phyloP scores from a whole-genome alignment of 1,140 invertebrate genomes.

The Mizuhopecten yessoensis region DNA sequence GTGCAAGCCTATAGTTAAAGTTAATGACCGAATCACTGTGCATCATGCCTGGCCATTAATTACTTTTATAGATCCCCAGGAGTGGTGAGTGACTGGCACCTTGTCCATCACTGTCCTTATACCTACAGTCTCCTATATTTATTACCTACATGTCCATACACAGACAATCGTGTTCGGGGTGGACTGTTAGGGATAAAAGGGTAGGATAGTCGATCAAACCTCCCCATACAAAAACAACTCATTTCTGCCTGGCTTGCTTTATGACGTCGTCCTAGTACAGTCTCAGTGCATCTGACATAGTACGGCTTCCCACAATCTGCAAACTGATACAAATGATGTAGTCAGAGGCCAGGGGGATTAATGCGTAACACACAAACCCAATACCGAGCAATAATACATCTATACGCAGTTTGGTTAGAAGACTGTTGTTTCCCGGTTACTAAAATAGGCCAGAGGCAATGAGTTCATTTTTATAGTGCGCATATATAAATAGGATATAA shows the following conservation, averaged over 20 bases:
- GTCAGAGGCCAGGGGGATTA: too few relatives aligned
- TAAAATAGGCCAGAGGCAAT: not conserved
- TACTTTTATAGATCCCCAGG: not conserved
- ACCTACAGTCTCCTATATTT: not conserved
- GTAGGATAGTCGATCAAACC: not conserved
- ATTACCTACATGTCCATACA: not conserved
- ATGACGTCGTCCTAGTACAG: not conserved
- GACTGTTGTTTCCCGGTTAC: not conserved
- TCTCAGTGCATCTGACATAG: slow-evolving; percentile 4
- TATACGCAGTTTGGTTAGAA: not conserved
- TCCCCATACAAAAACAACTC: not conserved
- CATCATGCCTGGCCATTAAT: slow-evolving; percentile 37
- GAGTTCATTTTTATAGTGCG: not conserved
- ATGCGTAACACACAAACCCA: slow-evolving; percentile 15
- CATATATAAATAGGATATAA: too few relatives aligned
- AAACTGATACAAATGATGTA: not conserved
- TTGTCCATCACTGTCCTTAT: not conserved
- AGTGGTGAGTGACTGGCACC: not conserved
- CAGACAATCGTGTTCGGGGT: not conserved
- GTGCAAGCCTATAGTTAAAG: not conserved
- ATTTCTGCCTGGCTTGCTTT: not conserved
- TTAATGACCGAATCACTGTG: slow-evolving; percentile 13
- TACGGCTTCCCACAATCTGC: not conserved
- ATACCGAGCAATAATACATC: not conserved
- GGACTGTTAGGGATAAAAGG: not conserved